These are phyloP conservation scores for Drosophila burlai DNA, from an alignment of 1,140 invertebrate genomes.

Conservation along the genomic window DNA sequence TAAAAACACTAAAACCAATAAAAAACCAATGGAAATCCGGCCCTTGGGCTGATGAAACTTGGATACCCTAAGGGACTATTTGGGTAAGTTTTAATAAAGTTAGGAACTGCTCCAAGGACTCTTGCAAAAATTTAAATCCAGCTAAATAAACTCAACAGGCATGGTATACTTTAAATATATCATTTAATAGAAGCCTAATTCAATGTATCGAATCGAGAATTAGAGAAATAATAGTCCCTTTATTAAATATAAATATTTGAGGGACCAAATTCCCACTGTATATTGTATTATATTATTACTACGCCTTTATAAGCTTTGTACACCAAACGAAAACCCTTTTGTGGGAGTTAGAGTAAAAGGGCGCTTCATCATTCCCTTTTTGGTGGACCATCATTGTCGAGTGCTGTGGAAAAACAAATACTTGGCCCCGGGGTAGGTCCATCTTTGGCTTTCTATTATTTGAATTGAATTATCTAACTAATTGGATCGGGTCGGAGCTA, in stretches of 20 bases:
- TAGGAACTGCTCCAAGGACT: not conserved
- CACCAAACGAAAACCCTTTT: not conserved
- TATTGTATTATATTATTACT: not conserved
- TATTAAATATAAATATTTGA: not conserved
- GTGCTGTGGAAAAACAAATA: slow-evolving; percentile 36
- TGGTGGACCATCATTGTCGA: not conserved
- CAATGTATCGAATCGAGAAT: too few species aligned
- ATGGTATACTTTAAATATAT: too few species aligned
- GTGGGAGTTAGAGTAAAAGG: not conserved
- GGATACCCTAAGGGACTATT: slow-evolving; percentile 23
- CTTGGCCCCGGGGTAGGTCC: slow-evolving; percentile 8
- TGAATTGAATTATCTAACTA: slow-evolving; percentile 64
- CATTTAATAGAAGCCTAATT: too few species aligned
- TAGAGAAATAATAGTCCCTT: not conserved
- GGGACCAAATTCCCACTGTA: not conserved
- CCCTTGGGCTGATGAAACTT: slow-evolving; percentile 14
- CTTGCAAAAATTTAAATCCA: not conserved
- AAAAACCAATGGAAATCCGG: slow-evolving; percentile 33
- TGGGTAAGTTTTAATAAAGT: slow-evolving; percentile 13
- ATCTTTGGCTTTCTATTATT: slow-evolving; percentile 46
- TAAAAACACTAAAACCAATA: slow-evolving; percentile 52
- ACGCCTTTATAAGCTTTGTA: not conserved
- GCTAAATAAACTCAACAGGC: not conserved
- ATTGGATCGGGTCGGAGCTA: slow-evolving; percentile 54
- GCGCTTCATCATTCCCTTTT: slow-evolving; percentile 23